Conservation (phyloP, 2,797 vertebrate species). For the Sparidentex hasta region DNA sequence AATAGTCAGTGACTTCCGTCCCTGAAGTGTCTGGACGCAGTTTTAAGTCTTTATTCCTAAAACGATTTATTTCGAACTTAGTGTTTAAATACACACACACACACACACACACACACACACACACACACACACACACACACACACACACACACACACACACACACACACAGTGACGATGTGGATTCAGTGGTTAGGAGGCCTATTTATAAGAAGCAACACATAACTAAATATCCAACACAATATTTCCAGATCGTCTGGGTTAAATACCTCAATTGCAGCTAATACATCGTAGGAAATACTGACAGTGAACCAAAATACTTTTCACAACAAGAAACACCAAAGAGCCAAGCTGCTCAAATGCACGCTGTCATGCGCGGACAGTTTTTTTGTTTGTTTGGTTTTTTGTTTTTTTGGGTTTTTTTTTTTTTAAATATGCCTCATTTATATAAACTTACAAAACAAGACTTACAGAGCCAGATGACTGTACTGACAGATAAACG, state of each 20-base stretch:
- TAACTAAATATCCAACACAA: neutral
- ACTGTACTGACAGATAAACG: neutral
- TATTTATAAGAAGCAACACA: neutral
- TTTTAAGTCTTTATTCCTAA: neutral
- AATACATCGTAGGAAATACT: neutral
- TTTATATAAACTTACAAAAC: neutral
- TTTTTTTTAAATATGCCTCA: neutral
- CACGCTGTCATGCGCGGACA: neutral
- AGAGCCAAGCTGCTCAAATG: neutral
- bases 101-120: slow-evolving; percentile 17
- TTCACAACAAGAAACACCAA: neutral
- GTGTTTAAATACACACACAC: slow-evolving; percentile 17
- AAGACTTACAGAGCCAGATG: neutral
- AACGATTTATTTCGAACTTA: neutral
- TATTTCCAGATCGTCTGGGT: neutral
- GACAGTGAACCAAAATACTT: neutral
- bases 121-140: slow-evolving; percentile 15
- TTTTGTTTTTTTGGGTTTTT: no score
- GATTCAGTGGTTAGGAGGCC: no score
- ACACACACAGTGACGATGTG: neutral
- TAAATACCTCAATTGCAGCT: neutral
- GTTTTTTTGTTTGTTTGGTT: no score
- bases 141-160: neutral
- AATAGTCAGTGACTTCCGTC: slow-evolving; percentile 44
- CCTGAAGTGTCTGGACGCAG: slow-evolving; percentile 1